Percentiles rank a stretch among this genome's conserved stretches.
Conservation (phyloP, 2,888 invertebrate species). For the Parnassius orleans region DNA sequence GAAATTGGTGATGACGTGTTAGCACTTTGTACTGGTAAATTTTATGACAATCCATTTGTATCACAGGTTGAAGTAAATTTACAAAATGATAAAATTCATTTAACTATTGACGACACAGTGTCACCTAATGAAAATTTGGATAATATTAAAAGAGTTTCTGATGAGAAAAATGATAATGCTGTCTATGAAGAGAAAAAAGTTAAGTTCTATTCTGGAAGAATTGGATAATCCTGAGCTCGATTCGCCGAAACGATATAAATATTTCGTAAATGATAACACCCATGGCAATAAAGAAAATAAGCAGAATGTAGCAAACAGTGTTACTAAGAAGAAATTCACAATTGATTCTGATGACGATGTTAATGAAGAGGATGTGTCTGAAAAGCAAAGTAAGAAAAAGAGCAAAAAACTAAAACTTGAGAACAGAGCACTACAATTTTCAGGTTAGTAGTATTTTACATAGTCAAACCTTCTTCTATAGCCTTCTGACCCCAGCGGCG, state of each 20-base stretch:
- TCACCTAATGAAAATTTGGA: constrained; percentile 10
- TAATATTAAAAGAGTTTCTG: not conserved
- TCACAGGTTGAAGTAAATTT: constrained; percentile 37
- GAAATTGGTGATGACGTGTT: constrained; percentile 73
- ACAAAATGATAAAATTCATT: constrained; percentile 6
- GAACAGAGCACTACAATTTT: constrained; percentile 64
- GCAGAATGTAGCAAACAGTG: constrained; percentile 27
- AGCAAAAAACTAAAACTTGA: constrained; percentile 57
- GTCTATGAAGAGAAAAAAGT: constrained; percentile 34
- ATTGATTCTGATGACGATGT: constrained; percentile 70
- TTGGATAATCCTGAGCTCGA: constrained; percentile 58
- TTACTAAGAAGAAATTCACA: constrained; percentile 57
- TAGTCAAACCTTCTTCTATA: too few species aligned
- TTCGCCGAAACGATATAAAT: constrained; percentile 53
- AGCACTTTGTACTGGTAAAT: constrained; percentile 80
- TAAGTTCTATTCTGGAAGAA: constrained; percentile 65
- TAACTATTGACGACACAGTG: constrained; percentile 11
- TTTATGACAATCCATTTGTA: constrained; percentile 70
- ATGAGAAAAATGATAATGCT: constrained; percentile 21
- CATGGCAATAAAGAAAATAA: constrained; percentile 34
- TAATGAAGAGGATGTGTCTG: constrained; percentile 34
- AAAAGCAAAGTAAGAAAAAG: constrained; percentile 57
- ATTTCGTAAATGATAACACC: constrained; percentile 43
- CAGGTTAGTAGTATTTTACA: constrained; percentile 48
- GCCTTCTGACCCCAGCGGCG: too few species aligned